Evolutionary conservation across 2,888 invertebrate species (phyloP).

Genomic region (Cephus pulcher): DNA sequence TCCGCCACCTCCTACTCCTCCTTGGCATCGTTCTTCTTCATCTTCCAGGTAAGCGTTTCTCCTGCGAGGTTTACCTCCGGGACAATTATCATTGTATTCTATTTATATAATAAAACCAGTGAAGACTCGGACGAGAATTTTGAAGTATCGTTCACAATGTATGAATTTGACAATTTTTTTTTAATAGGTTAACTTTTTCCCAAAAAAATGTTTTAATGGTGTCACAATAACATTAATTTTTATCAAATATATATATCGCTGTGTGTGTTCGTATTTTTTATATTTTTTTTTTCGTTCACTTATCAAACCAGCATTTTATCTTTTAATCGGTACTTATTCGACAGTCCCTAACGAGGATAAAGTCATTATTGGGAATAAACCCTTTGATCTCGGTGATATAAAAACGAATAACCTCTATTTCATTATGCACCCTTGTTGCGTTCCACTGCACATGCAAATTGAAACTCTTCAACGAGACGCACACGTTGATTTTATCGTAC

Average conservation of each 20-base stretch:
- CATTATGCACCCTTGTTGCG: not conserved
- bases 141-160: not conserved
- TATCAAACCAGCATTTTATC: not conserved
- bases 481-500: not conserved
- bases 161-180: not conserved
- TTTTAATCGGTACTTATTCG: not conserved
- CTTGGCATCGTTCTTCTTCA: conserved; percentile 31
- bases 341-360: not conserved
- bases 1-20: conserved; percentile 31
- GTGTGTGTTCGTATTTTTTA: no score
- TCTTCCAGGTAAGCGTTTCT: conserved; percentile 35
- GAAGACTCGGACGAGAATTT: not conserved
- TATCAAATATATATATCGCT: not conserved
- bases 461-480: not conserved
- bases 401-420: not conserved
- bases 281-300: not conserved
- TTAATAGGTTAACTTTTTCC: not conserved
- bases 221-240: not conserved
- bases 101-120: not conserved
- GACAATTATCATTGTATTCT: not conserved
- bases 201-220: no score
- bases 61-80: not conserved
- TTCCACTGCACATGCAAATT: not conserved
- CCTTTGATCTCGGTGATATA: not conserved
- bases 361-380: not conserved